Base-by-base conservation (phyloP, 2,113 vertebrate genomes). In the Gasterosteus nipponicus region DNA sequence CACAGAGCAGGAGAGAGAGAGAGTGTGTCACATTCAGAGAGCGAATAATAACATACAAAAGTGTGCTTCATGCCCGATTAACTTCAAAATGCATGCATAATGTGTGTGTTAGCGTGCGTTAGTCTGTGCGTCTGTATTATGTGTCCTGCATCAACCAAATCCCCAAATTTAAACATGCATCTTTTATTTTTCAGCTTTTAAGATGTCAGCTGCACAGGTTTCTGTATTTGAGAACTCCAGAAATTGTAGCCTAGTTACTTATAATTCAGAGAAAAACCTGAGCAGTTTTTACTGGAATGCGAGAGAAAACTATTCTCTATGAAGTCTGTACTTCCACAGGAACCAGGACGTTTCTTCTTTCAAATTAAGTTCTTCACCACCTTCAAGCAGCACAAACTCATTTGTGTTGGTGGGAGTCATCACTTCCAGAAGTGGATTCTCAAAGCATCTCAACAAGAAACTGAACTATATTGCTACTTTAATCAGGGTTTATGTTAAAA, bases 51-150 rank as follows among this genome's bases (percentile, higher is more conserved):
- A 74, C 53, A 82, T 47, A 74, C 35, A 60, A 54, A 69, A 80
- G 38, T 70, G 66, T 31, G 31, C 63, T 78, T 83, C 41, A 74
- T 75, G 79, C 76, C 38, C 81, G 77, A 51, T 72, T 87, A 66
- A 56, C 53, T 60, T 18, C 15, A 76, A 46, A 54, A 72, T 64
- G 67, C 19, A 14, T 56, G 46, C 61, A 58, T 61, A 35, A 19
- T 60, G 58, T 39, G 9, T 38, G 57, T 60, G 31, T 39, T 33
- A 8, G 58, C 9, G 33, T 6, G 4, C 46, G 63, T 1, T 56
- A 64, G 35, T 31, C n/a, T 33, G 35, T n/a, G 47, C 11, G 39
- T 47, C 7, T 56, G 10, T 6, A 38, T 38, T 38, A 7, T 38
- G 35, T 38, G 35, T 38, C 56, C 54, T 33, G 9, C 22, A 46